Evolutionary conservation across 2,113 vertebrate species (phyloP).

Genomic region (Micronycteris hirsuta): DNA sequence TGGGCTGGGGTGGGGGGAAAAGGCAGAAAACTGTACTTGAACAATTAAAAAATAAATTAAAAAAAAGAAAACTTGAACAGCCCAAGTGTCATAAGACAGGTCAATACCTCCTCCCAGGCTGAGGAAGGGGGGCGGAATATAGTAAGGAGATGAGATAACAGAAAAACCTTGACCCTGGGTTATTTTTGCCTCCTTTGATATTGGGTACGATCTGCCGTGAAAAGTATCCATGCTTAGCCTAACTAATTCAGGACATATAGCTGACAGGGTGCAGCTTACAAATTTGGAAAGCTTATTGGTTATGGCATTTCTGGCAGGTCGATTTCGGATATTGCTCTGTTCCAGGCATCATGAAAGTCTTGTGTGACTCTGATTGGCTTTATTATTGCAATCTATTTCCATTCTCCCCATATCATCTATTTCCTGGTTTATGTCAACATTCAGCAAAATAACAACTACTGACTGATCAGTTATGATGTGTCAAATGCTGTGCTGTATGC

Average conservation of each 20-base stretch:
- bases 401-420: background rate
- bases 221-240: background rate
- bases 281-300: background rate
- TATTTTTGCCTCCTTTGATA: background rate
- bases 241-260: background rate
- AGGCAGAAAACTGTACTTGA: no score
- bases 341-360: background rate
- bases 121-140: background rate
- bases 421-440: background rate
- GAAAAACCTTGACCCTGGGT: background rate
- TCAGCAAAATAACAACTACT: background rate
- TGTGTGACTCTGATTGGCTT: background rate
- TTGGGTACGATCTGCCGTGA: background rate
- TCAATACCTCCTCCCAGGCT: background rate
- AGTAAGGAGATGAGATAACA: background rate
- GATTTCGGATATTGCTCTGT: background rate
- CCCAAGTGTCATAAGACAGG: background rate
- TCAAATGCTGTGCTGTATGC: background rate
- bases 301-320: background rate
- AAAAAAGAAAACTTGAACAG: background rate
- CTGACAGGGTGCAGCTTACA: background rate
- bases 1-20: no score
- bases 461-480: background rate
- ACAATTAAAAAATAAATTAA: no score
- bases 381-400: background rate